These are phyloP conservation scores for Sprattus sprattus DNA, from an alignment of 2,113 vertebrate genomes.

Conservation along the genomic window DNA sequence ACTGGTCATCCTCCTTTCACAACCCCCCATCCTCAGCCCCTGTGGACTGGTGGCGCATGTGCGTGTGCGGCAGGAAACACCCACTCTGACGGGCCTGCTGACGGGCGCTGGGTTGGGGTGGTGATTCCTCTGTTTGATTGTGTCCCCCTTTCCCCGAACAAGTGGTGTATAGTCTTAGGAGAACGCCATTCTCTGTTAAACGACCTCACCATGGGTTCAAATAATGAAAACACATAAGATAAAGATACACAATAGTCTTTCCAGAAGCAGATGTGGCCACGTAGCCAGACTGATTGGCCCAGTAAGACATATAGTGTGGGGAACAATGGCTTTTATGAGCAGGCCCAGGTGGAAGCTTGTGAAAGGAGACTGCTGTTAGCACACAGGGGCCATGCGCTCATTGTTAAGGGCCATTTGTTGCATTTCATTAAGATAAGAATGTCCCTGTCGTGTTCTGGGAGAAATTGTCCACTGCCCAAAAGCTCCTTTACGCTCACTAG, in stretches of 20 bases:
- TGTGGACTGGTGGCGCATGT: not conserved
- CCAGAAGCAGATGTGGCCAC: too few species aligned
- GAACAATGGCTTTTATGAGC: not conserved
- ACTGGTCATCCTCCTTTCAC: constrained; percentile 37
- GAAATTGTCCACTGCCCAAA: not conserved
- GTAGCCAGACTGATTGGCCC: not conserved
- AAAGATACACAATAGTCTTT: not conserved
- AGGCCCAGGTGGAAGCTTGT: not conserved
- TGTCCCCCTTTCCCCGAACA: not conserved
- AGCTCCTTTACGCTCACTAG: not conserved
- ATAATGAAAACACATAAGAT: too few species aligned
- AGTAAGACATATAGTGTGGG: not conserved
- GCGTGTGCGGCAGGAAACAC: constrained; percentile 12
- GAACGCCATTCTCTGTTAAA: not conserved
- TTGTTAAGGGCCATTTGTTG: not conserved
- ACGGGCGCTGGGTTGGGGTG: constrained; percentile 25
- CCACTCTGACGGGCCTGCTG: constrained; percentile 13
- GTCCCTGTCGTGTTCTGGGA: not conserved
- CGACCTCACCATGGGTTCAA: not conserved
- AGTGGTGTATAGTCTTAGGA: not conserved
- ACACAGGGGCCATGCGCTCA: not conserved
- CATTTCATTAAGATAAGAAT: not conserved
- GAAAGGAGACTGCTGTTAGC: not conserved
- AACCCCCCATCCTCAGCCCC: constrained; percentile 16
- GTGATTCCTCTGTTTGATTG: not conserved